Evolutionary conservation across 2,888 invertebrate species (phyloP), one percentile per base, ranked within the genome.

Genomic region (Mesoligia furuncula): DNA sequence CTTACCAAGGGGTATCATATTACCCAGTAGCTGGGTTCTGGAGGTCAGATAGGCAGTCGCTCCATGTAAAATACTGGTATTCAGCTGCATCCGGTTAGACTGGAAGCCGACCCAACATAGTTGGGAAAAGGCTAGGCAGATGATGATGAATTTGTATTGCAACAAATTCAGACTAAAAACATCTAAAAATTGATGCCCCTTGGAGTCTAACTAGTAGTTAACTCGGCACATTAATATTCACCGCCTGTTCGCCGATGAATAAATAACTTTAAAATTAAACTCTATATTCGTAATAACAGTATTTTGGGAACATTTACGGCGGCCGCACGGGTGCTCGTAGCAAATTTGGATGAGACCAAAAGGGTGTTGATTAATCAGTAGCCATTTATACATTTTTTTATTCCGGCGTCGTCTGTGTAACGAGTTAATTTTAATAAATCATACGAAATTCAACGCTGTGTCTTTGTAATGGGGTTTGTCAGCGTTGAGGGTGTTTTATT

Each of bases 371-470:
- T 88, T 89, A 88, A 88, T 86, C 81, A 80, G 80, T 36, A 59
- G 72, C 74, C 78, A 89, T 86, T 84, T 83, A 72, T 82, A 77
- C 36, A 86, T 73, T 89, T 84, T 87, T 80, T 85, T 85, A 77
- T 85, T 72, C 77, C n/a, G 36, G 39, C 61, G 45, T 57, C 74
- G 71, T 70, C 65, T 83, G 77, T 70, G 78, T 75, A 81, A 80
- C 84, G 79, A 84, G 86, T 84, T 89, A 77, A 89, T 85, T 82
- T 80, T 83, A 77, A 89, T 88, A 89, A 88, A 88, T 88, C 90
- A 89, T 79, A 75, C 73, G 81, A 77, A 87, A 87, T 73, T 81
- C 85, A 79, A 79, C 85, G 73, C 78, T 27, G 72, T 73, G 64
- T 67, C 74, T 75, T 78, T 79, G 72, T 81, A 75, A 80, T 73